A percentile compares a stretch with the other conserved stretches of the same genome.
Conservation (phyloP, 35 echinoderm and acorn worm genomes). For the Ophiothrix spiculata region DNA sequence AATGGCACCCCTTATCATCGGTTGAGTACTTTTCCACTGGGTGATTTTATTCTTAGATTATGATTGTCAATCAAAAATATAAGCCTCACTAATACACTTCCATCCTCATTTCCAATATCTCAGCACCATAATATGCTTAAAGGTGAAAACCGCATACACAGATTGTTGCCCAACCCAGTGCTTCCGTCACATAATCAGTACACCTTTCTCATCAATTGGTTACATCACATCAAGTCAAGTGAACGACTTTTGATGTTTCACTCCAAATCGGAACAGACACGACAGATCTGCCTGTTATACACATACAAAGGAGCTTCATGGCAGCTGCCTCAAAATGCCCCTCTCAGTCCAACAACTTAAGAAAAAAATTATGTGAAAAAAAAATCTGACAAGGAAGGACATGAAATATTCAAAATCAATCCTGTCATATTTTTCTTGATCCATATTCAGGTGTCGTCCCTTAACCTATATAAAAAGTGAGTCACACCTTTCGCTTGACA, state of each 20-base stretch:
- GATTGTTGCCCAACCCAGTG: neutral
- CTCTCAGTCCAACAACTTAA: no score
- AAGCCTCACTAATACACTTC: neutral
- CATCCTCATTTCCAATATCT: neutral
- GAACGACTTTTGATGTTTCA: slow-evolving; percentile 10
- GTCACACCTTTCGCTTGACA: neutral
- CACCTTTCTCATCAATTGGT: neutral
- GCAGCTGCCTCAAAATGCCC: no score
- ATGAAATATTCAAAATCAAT: no score
- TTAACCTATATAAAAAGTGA: neutral
- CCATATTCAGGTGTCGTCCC: neutral
- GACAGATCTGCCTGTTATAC: no score
- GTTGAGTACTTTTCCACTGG: no score
- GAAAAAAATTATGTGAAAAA: no score
- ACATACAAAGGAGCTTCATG: no score
- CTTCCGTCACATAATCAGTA: neutral
- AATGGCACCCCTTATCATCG: no score
- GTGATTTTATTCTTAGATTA: no score
- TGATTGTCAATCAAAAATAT: neutral
- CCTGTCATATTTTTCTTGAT: neutral
- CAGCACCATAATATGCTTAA: neutral
- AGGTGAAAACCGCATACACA: neutral
- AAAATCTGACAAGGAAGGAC: no score
- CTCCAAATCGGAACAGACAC: neutral
- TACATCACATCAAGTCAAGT: neutral